Base-by-base conservation (phyloP, 2,113 vertebrate species). In the Thunnus thynnus region DNA sequence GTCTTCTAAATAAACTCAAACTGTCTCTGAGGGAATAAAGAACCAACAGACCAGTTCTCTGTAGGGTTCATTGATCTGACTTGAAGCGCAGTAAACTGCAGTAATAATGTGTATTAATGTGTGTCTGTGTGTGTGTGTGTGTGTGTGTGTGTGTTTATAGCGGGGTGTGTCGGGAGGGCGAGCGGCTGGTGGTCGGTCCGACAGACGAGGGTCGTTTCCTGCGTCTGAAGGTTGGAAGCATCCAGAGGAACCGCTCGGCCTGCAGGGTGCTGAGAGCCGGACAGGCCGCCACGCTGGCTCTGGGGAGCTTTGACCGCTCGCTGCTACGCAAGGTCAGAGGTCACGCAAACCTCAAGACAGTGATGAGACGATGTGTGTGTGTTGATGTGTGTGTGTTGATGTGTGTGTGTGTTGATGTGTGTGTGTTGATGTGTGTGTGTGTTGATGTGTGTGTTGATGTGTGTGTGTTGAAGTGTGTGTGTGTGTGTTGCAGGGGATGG, bases 241-340 rank as follows among this genome's bases (percentile, higher is more conserved):
- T 99, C 93, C 98, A 99, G 78, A 96, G 98, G 91, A 99, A 99
- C 93, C 97, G 98, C 80, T 98, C 98, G 0, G 96, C 97, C 13
- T 99, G 98, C 77, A 94, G 98, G 0, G 97, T 99, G 62, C 96
- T 99, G 65, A 92, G 97, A 56, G 98, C 98, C 0, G 98, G 98
- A 6, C 98, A 99, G 93, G 98, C 98, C 0, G 98, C 98, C 72
- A 99, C 98, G 0, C 90, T 99, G 78, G 98, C 98, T 5, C 94
- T 99, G 0, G 98, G 98, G 0, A 94, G 94, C 80, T 99, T 99
- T 0, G 97, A 99, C 93, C 97, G 98, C 64, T 96, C 97, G 0
- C 93, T 99, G 68, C 95, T 99, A 62, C 96, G 98, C 17, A 99
- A 99, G 97, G 98, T 99, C 63, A 97, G 83, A 95, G 96, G 67